Percentiles rank a stretch among this genome's conserved stretches.
phyloP scores from a whole-genome alignment of 2,888 invertebrate genomes.

The Bembecia ichneumoniformis region DNA sequence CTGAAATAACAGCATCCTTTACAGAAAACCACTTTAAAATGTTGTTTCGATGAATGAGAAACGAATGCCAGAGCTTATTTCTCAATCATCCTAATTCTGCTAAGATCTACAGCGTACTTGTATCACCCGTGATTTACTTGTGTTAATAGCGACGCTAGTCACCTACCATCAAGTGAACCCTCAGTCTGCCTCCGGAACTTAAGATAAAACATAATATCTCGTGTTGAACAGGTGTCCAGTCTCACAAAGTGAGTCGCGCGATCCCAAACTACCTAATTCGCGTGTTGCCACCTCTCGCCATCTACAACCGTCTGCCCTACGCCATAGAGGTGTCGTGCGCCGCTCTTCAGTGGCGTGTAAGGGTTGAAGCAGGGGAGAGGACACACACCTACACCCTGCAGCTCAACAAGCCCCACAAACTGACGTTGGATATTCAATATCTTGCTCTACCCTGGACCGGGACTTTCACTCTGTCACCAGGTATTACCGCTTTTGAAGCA shows the following conservation, averaged over 20 bases:
- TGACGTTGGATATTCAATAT: conserved; percentile 70
- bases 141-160: too few relatives aligned
- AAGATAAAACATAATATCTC: too few relatives aligned
- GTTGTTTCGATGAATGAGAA: too few relatives aligned
- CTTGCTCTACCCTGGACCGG: conserved; percentile 80
- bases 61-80: too few relatives aligned
- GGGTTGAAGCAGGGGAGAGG: conserved; percentile 81
- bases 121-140: too few relatives aligned
- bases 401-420: conserved; percentile 70
- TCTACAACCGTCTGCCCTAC: conserved; percentile 85
- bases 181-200: too few relatives aligned
- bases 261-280: conserved; percentile 82
- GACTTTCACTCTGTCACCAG: conserved; percentile 76
- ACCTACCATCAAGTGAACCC: too few relatives aligned
- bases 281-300: conserved; percentile 79
- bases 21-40: too few relatives aligned
- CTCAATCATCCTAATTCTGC: too few relatives aligned
- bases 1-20: too few relatives aligned
- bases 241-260: conserved; percentile 52
- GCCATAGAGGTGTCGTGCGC: conserved; percentile 63
- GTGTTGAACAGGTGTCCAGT: conserved; percentile 37
- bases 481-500: conserved; percentile 15
- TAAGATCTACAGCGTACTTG: too few relatives aligned
- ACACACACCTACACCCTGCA: conserved; percentile 78
- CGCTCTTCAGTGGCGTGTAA: conserved; percentile 39